Conservation (phyloP, 2,797 vertebrate genomes). For the Hemibagrus guttatus region DNA sequence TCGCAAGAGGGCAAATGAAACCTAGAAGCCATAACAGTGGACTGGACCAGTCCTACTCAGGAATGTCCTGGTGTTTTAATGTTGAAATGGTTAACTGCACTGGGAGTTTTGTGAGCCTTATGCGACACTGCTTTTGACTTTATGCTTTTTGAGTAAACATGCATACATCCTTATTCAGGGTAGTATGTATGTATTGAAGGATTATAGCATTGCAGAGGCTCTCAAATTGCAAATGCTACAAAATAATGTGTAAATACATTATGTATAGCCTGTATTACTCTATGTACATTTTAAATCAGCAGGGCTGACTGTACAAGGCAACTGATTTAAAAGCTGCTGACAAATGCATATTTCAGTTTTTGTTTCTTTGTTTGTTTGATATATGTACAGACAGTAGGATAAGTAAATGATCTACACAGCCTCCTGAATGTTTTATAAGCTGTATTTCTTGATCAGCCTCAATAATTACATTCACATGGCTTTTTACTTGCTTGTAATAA, state of each 20-base stretch:
- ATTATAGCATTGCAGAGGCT: background rate
- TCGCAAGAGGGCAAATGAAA: conserved; percentile 27
- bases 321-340: conserved; percentile 48
- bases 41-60: conserved; percentile 47
- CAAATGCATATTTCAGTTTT: conserved; percentile 2
- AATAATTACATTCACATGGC: conserved; percentile 6
- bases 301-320: conserved; percentile 60
- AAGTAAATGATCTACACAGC: conserved; percentile 32
- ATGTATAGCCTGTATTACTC: conserved; percentile 10
- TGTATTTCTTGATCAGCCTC: background rate
- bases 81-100: conserved; percentile 13
- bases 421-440: conserved; percentile 72
- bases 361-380: conserved; percentile 38
- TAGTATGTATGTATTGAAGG: background rate
- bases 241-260: conserved; percentile 14
- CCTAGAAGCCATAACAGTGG: conserved; percentile 47
- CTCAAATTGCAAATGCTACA: conserved; percentile 24
- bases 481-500: background rate
- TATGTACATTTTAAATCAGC: conserved; percentile 54
- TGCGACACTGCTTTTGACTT: conserved; percentile 8
- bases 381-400: conserved; percentile 37
- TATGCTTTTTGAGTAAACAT: conserved; percentile 9
- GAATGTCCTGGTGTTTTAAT: conserved; percentile 41
- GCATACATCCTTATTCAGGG: background rate
- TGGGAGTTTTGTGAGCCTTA: conserved; percentile 40